These are phyloP conservation scores for Diglossa cyanea DNA, from an alignment of 2,797 vertebrate genomes.

Conservation along the genomic window DNA sequence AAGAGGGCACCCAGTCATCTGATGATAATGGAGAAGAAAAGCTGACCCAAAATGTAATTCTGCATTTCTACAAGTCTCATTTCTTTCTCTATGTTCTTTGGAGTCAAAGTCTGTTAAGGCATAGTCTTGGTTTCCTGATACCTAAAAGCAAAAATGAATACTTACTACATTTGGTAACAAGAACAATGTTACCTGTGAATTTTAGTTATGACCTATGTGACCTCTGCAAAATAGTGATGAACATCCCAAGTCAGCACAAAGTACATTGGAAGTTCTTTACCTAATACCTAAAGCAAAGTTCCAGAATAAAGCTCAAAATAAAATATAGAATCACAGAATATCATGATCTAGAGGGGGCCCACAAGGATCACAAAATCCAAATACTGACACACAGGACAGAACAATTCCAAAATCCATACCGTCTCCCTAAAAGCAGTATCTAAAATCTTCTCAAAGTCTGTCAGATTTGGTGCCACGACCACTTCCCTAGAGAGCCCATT, in stretches of 20 bases:
- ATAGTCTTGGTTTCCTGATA: background rate
- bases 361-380: background rate
- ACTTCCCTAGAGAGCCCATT: background rate
- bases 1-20: background rate
- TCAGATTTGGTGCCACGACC: background rate
- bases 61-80: background rate
- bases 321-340: background rate
- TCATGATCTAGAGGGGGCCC: background rate
- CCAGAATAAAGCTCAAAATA: background rate
- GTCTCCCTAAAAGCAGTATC: background rate
- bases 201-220: background rate
- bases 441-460: background rate
- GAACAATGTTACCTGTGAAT: background rate
- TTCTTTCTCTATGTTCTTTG: background rate
- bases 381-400: background rate
- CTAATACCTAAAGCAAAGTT: background rate
- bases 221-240: background rate
- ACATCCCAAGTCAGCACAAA: background rate
- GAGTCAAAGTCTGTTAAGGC: background rate
- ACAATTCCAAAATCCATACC: background rate
- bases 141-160: background rate
- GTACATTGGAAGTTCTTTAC: background rate
- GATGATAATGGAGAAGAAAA: background rate
- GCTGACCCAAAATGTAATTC: background rate
- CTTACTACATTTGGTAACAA: background rate